Percentiles rank a stretch among this genome's conserved stretches.
phyloP scores from a whole-genome alignment of 2,113 vertebrate species.

The Columba janthina region DNA sequence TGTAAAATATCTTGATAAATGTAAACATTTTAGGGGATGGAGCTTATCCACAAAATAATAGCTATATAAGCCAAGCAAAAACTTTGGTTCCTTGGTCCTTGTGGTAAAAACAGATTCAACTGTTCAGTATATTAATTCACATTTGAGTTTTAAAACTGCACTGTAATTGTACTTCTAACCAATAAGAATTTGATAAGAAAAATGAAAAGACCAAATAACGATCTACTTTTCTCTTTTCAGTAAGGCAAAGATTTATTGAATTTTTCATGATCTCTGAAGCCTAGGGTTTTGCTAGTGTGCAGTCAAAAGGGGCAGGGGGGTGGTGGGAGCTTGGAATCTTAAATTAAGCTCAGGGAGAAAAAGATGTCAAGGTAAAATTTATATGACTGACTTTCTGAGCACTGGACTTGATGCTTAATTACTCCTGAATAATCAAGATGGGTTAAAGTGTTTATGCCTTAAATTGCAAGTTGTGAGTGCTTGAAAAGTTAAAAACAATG shows the following conservation, averaged over 20 bases:
- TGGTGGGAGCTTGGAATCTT: background rate
- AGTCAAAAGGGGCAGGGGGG: background rate
- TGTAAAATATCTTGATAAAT: background rate
- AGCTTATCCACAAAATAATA: background rate
- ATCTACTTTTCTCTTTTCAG: background rate
- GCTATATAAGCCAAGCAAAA: background rate
- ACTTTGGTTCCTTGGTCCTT: background rate
- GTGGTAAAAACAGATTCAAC: background rate
- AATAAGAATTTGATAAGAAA: background rate
- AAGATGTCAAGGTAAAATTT: background rate
- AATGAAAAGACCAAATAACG: background rate
- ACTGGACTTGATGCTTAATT: background rate
- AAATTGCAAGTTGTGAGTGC: background rate
- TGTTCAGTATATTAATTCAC: background rate
- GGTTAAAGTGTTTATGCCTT: background rate
- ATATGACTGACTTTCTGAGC: background rate
- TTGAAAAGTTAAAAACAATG: background rate
- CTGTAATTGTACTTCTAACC: background rate
- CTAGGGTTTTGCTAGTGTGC: background rate
- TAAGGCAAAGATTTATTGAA: background rate
- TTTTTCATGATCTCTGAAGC: background rate
- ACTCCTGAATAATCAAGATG: background rate
- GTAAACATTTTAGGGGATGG: background rate
- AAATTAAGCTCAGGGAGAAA: background rate
- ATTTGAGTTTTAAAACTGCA: background rate